These are phyloP conservation scores for Grus americana DNA, from an alignment of 2,113 vertebrate genomes.

Conservation along the genomic window DNA sequence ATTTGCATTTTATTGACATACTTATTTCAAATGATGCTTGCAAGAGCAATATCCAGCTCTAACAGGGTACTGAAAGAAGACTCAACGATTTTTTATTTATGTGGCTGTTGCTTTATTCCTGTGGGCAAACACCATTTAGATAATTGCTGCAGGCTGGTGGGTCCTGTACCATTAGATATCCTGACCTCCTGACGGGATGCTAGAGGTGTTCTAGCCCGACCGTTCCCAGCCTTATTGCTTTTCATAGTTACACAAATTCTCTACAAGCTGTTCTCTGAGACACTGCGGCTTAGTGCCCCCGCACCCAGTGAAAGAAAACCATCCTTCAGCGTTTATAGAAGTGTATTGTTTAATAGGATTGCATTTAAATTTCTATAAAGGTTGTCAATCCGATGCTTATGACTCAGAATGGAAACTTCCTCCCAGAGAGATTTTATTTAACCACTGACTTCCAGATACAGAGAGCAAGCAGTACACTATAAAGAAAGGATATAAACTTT, in stretches of 20 bases:
- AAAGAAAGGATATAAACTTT: not conserved
- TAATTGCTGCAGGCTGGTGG: not conserved
- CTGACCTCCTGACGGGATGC: not conserved
- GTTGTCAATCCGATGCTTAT: slow-evolving; percentile 16
- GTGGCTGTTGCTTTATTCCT: not conserved
- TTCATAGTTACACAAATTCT: not conserved
- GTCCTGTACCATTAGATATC: not conserved
- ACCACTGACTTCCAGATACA: not conserved
- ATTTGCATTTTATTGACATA: not conserved
- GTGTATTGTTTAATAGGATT: not conserved
- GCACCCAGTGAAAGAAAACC: not conserved
- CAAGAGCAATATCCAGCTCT: not conserved
- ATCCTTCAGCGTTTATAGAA: not conserved
- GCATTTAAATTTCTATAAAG: slow-evolving; percentile 29
- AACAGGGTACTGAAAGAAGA: not conserved
- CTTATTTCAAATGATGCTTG: not conserved
- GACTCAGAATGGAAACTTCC: slow-evolving; percentile 42
- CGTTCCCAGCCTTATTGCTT: not conserved
- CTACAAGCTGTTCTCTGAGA: not conserved
- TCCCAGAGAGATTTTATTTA: slow-evolving; percentile 19
- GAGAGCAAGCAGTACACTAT: not conserved
- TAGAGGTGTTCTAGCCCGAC: not conserved
- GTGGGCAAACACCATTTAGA: not conserved
- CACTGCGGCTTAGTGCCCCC: not conserved
- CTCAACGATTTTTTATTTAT: not conserved